Evolutionary conservation across 2,888 invertebrate genomes (phyloP).

Genomic region (Conchocele bisecta): DNA sequence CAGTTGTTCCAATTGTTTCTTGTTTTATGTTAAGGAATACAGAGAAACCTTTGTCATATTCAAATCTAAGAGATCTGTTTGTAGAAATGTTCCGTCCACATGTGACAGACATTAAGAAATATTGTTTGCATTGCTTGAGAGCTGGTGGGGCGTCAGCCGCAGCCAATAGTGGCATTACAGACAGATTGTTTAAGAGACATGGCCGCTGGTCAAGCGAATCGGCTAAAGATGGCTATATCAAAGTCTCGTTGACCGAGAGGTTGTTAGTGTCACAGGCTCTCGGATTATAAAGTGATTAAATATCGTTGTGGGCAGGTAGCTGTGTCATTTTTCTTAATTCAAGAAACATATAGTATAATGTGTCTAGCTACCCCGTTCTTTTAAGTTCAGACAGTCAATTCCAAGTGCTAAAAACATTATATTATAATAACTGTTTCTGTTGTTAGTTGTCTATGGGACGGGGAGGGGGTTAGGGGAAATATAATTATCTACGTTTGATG

Average conservation of each 20-base stretch:
- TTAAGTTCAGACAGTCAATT: too few relatives aligned
- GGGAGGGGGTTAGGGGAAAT: too few relatives aligned
- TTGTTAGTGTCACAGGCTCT: constrained; percentile 15
- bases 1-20: not conserved
- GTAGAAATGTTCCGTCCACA: constrained; percentile 21
- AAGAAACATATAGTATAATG: too few relatives aligned
- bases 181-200: constrained; percentile 41
- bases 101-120: constrained; percentile 19
- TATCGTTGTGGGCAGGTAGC: too few relatives aligned
- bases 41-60: constrained; percentile 24
- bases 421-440: too few relatives aligned
- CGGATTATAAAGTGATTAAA: constrained; percentile 28
- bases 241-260: constrained; percentile 20
- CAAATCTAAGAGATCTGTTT: constrained; percentile 15
- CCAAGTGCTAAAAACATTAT: too few relatives aligned
- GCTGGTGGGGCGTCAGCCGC: constrained; percentile 29
- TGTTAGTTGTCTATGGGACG: too few relatives aligned
- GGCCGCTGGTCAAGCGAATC: constrained; percentile 42
- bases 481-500: too few relatives aligned
- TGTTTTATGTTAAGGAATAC: constrained; percentile 10
- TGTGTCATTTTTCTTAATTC: too few relatives aligned
- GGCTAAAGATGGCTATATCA: constrained; percentile 43
- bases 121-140: constrained; percentile 30
- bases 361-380: too few relatives aligned
- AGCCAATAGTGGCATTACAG: constrained; percentile 34